Percentiles rank a stretch among this genome's conserved stretches.
These are phyloP conservation scores for Rhabdomys pumilio DNA, from an alignment of 2,797 vertebrate genomes.

Conservation along the genomic window DNA sequence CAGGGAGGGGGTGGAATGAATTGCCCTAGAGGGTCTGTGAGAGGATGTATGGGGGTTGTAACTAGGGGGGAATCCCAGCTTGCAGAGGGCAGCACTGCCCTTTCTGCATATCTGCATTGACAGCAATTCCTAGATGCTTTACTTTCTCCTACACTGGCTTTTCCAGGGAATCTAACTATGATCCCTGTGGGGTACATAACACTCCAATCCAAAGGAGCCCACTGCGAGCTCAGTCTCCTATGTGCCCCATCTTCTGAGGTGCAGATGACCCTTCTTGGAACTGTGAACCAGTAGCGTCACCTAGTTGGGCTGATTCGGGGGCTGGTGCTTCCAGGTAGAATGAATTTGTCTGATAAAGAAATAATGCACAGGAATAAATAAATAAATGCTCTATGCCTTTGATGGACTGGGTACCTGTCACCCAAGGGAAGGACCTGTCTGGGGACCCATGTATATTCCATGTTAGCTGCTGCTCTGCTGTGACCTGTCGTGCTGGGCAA, in stretches of 20 bases:
- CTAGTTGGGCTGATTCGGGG: neutral
- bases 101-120: neutral
- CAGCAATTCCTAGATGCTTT: neutral
- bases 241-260: too few species aligned
- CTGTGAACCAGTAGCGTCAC: neutral
- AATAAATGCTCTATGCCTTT: neutral
- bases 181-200: accelerated
- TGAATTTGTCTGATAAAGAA: neutral
- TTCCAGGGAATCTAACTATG: accelerated
- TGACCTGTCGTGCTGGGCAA: conserved; percentile 81
- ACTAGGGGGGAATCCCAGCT: too few species aligned
- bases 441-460: conserved; percentile 36
- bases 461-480: conserved; percentile 69
- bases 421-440: conserved; percentile 61
- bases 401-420: conserved; percentile 1
- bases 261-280: neutral
- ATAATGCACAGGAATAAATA: neutral
- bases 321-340: neutral
- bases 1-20: neutral
- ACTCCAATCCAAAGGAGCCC: accelerated
- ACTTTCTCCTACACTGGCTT: neutral
- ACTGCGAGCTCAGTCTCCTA: neutral
- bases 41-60: too few species aligned
- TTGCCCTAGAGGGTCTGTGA: neutral
- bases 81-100: accelerated